phyloP scores from a whole-genome alignment of 2,113 vertebrate genomes.

The Vicugna pacos region DNA sequence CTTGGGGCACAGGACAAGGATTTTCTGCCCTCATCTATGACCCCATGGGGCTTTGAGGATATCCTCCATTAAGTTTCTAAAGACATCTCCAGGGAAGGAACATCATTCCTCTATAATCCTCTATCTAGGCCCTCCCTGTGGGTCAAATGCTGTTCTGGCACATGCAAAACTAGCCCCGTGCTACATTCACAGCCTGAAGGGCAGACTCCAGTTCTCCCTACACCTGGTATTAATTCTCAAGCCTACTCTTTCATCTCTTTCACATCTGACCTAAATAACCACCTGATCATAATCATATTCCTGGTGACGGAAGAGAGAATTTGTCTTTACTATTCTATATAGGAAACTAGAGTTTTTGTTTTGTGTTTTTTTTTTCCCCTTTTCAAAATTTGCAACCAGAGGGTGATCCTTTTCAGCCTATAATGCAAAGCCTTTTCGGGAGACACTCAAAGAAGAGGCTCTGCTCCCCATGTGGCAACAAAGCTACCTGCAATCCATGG shows the following conservation, averaged over 20 bases:
- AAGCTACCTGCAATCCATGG: constrained; percentile 25
- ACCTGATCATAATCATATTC: constrained; percentile 47
- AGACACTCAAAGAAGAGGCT: constrained; percentile 50
- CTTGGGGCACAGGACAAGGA: background rate
- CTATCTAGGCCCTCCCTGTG: background rate
- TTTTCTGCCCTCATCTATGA: background rate
- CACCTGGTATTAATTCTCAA: background rate
- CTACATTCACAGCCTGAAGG: background rate
- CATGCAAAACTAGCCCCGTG: background rate
- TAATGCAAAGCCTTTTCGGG: constrained; percentile 35
- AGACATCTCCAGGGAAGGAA: background rate
- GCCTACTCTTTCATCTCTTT: constrained; percentile 11
- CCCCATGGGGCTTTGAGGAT: background rate
- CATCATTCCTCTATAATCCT: background rate
- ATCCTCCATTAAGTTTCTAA: background rate
- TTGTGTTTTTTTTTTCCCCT: background rate
- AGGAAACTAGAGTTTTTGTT: background rate
- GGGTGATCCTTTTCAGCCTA: constrained; percentile 33
- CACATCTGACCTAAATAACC: constrained; percentile 46
- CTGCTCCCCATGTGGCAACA: constrained; percentile 37
- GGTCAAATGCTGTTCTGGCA: background rate
- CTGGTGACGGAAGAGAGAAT: constrained; percentile 11
- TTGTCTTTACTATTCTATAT: background rate
- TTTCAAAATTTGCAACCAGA: constrained; percentile 47
- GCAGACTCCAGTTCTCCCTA: background rate